A percentile compares a stretch with the other conserved stretches of the same genome.
These are phyloP conservation scores for Salticus scenicus DNA, from an alignment of 2,888 invertebrate genomes.

Conservation along the genomic window DNA sequence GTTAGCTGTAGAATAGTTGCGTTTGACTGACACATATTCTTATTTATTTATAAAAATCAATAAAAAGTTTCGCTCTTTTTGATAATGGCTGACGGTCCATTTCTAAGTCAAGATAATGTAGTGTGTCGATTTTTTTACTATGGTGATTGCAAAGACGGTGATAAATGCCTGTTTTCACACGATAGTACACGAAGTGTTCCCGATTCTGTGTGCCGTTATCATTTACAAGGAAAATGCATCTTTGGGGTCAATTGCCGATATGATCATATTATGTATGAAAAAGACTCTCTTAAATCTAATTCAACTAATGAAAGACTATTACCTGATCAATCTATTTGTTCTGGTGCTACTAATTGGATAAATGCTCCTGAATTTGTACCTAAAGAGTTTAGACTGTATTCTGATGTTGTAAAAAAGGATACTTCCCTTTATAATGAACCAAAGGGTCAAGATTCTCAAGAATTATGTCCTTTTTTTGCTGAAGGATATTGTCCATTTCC, in stretches of 20 bases:
- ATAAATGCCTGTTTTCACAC: slow-evolving; percentile 76
- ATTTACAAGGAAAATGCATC: slow-evolving; percentile 74
- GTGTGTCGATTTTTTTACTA: slow-evolving; percentile 75
- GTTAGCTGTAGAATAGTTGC: too few relatives aligned
- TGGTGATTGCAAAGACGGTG: slow-evolving; percentile 76
- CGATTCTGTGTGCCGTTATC: slow-evolving; percentile 76
- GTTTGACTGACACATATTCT: too few relatives aligned
- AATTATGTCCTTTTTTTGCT: slow-evolving; percentile 74
- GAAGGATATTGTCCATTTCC: slow-evolving; percentile 75
- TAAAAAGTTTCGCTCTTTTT: neutral
- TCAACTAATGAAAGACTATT: neutral
- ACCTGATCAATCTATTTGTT: neutral
- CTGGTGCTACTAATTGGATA: slow-evolving; percentile 74
- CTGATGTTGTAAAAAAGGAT: slow-evolving; percentile 73
- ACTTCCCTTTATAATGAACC: slow-evolving; percentile 13
- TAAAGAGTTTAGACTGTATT: slow-evolving; percentile 73
- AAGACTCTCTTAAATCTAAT: slow-evolving; percentile 29
- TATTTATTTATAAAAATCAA: too few relatives aligned
- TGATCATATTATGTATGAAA: slow-evolving; percentile 73
- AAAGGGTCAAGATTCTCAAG: neutral
- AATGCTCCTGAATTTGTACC: slow-evolving; percentile 78
- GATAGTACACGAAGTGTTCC: slow-evolving; percentile 74
- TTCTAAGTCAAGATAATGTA: slow-evolving; percentile 17
- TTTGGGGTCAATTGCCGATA: slow-evolving; percentile 75
- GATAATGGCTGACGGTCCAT: slow-evolving; percentile 55